These are phyloP conservation scores for Phrynocephalus forsythii DNA, from an alignment of 2,797 vertebrate genomes.

Conservation along the genomic window DNA sequence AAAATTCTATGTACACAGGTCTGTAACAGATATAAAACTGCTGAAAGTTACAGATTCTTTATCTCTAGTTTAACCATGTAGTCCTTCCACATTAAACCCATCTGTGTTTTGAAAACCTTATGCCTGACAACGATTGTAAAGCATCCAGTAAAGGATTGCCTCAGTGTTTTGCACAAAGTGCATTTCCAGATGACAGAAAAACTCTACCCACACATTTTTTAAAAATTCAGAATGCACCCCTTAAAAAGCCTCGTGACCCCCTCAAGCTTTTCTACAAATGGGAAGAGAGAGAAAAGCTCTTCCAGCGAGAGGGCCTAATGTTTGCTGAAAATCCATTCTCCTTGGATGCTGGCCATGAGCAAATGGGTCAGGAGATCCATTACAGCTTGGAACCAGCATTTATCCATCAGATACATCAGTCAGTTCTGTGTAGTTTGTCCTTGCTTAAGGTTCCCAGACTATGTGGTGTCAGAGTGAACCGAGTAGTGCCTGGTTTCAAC, in stretches of 20 bases:
- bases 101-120: conserved; percentile 58
- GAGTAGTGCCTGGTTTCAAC: neutral
- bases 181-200: conserved; percentile 37
- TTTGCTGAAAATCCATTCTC: neutral
- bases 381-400: neutral
- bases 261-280: neutral
- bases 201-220: neutral
- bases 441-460: neutral
- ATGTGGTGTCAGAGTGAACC: neutral
- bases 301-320: neutral
- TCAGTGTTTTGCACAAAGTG: neutral
- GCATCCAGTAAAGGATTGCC: conserved; percentile 54
- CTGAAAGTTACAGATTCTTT: conserved; percentile 46
- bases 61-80: conserved; percentile 61
- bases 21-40: conserved; percentile 46
- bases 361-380: neutral
- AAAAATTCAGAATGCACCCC: neutral
- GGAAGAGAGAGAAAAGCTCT: neutral
- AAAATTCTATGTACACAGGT: conserved; percentile 35
- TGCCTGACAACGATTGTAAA: conserved; percentile 59
- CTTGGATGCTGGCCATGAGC: neutral
- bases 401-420: neutral
- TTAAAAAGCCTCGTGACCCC: neutral
- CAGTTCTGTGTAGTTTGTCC: neutral
- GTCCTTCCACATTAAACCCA: conserved; percentile 62